A percentile compares a stretch with the other conserved stretches of the same genome.
Conservation (phyloP, 2,113 vertebrate species). For the Recurvirostra avosetta region DNA sequence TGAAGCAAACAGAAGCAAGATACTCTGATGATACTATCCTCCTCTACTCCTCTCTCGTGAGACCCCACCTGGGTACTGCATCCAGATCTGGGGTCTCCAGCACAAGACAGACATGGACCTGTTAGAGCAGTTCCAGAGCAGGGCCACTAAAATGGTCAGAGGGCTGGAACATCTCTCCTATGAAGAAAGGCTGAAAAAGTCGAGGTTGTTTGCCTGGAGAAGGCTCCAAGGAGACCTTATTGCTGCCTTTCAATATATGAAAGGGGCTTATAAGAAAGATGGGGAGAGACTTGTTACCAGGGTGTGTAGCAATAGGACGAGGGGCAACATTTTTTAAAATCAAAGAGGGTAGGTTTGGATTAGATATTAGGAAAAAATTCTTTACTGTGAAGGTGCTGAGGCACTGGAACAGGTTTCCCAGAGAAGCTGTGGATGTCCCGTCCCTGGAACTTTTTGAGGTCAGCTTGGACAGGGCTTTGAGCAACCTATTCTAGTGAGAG, state of each 20-base stretch:
- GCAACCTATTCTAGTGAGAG: not conserved
- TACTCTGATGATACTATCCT: not conserved
- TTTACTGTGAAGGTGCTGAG: not conserved
- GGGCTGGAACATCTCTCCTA: not conserved
- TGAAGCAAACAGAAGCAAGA: not conserved
- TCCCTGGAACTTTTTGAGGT: not conserved
- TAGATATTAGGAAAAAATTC: not conserved
- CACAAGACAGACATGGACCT: not conserved
- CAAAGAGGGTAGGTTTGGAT: not conserved
- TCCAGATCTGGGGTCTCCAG: not conserved
- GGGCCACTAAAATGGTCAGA: not conserved
- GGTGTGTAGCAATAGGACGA: not conserved
- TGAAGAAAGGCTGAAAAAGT: not conserved
- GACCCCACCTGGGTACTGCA: not conserved
- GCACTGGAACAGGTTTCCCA: not conserved
- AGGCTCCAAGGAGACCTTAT: not conserved
- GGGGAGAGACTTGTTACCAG: not conserved
- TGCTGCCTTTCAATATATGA: not conserved
- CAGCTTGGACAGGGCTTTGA: not conserved
- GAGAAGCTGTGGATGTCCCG: not conserved
- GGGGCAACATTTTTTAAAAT: not conserved
- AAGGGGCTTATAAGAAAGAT: accelerated
- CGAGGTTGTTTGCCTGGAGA: not conserved
- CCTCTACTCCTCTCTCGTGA: not conserved
- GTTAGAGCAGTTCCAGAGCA: not conserved